These are phyloP conservation scores for Epinephelus moara DNA, from an alignment of 2,113 vertebrate genomes.

Conservation along the genomic window DNA sequence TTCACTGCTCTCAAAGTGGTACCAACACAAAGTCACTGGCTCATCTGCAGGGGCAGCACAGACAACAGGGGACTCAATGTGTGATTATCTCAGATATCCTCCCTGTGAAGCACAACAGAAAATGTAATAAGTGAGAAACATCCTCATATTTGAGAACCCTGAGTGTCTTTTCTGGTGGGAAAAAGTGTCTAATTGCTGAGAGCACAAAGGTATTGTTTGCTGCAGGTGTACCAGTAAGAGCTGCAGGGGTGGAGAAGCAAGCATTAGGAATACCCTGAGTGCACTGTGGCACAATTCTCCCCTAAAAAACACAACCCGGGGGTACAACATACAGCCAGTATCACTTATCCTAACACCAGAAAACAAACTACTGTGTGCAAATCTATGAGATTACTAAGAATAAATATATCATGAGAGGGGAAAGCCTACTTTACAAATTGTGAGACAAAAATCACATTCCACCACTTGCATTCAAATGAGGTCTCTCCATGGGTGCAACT, in stretches of 20 bases:
- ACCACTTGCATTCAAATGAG: constrained; percentile 59
- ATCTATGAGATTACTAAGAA: constrained; percentile 19
- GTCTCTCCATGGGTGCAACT: constrained; percentile 39
- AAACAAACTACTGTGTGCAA: constrained; percentile 7
- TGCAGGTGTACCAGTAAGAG: not conserved
- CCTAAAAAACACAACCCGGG: not conserved
- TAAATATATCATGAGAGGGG: constrained; percentile 16
- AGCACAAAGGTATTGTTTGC: constrained; percentile 26
- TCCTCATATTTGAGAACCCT: constrained; percentile 9
- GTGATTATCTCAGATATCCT: constrained; percentile 37
- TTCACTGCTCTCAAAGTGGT: constrained; percentile 10
- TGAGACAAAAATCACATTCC: constrained; percentile 29
- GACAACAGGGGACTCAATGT: constrained; percentile 26
- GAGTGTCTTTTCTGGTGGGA: constrained; percentile 1
- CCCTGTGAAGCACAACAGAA: constrained; percentile 29
- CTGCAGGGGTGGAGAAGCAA: not conserved
- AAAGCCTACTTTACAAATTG: constrained; percentile 45
- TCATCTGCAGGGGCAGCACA: constrained; percentile 13
- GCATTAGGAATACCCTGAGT: not conserved
- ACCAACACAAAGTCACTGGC: not conserved
- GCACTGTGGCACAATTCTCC: not conserved
- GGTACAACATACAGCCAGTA: constrained; percentile 5
- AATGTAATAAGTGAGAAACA: constrained; percentile 42
- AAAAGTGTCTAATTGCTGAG: constrained; percentile 38
- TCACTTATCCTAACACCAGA: constrained; percentile 17